These are phyloP conservation scores for Zoanthus sociatus DNA, from an alignment of 92 coral and sea anemone genomes.

Conservation along the genomic window DNA sequence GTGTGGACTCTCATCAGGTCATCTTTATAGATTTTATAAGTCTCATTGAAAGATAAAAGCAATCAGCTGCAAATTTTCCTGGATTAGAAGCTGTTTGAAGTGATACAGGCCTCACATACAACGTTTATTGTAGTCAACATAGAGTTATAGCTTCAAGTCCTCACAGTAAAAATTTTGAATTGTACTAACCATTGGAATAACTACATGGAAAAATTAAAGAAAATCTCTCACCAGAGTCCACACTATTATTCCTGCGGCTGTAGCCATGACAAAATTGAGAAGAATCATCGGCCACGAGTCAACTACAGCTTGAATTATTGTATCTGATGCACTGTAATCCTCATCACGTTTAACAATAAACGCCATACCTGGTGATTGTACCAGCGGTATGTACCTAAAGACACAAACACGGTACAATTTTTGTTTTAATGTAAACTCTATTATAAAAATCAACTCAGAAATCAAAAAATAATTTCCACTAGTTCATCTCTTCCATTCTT, in stretches of 20 bases:
- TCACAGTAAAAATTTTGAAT: not conserved
- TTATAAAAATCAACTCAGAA: too few relatives aligned
- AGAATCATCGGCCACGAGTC: constrained; percentile 75
- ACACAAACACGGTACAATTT: not conserved
- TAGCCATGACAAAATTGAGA: constrained; percentile 64
- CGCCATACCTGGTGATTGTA: constrained; percentile 84
- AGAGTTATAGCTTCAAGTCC: too few relatives aligned
- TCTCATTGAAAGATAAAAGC: too few relatives aligned
- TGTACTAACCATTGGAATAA: not conserved
- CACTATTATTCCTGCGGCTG: constrained; percentile 70
- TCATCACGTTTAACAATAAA: constrained; percentile 72
- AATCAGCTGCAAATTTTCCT: too few relatives aligned
- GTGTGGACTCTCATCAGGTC: too few relatives aligned
- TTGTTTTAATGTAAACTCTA: not conserved
- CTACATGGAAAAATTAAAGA: not conserved
- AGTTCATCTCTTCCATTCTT: too few relatives aligned
- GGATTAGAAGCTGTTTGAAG: too few relatives aligned
- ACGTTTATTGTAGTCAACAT: too few relatives aligned
- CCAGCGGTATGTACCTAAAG: constrained; percentile 72
- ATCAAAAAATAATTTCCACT: too few relatives aligned
- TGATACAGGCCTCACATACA: too few relatives aligned
- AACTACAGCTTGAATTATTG: constrained; percentile 58
- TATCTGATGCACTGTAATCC: constrained; percentile 50
- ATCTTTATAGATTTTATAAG: too few relatives aligned
- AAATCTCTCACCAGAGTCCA: constrained; percentile 76